Evolutionary conservation across 2,797 vertebrate species (phyloP), one percentile per base, ranked within the genome.

Genomic region (Eulemur rubriventer): DNA sequence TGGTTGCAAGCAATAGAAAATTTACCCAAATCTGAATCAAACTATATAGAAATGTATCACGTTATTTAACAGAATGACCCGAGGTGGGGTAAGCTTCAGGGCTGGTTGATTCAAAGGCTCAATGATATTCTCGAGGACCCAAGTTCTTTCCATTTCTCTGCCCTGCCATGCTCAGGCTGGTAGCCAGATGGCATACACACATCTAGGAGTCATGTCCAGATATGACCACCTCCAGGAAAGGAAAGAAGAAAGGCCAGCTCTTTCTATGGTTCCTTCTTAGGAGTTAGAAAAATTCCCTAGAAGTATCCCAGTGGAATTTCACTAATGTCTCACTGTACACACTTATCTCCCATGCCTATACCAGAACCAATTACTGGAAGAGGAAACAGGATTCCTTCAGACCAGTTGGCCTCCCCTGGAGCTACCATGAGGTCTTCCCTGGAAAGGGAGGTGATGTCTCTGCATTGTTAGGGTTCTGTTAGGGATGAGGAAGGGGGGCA

Each of bases 401-500:
- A 26, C 16, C 13, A 7, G 1, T 38, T 4, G 20, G 41, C 22
- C 43, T 79, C 7, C 35, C 38, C 9, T 80, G 10, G 41, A 10
- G 5, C 17, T 30, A 17, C 41, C 7, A 0, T 1, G 7, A 76
- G 48, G 50, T 3, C 16, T 67, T 41, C 46, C 46, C 59, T 67
- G 2, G 22, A 14, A 72, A n/a, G 41, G 50, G 4, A 16, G 41
- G 22, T 5, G 18, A 11, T 2, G 0, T 30, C 46, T 14, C 48
- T 17, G 0, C 4, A 52, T 3, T 10, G 65, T 30, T 10, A 22
- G 26, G 61, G 5, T 65, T 24, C 75, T 61, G 24, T 30, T 67
- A 12, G 30, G 30, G 46, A 41, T 17, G 28, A 20, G 26, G 70
- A 48, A 12, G 1, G 4, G 20, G 16, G 48, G 10, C 8, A 50